phyloP scores from a whole-genome alignment of 2,797 vertebrate species.

The Cyclura pinguis region DNA sequence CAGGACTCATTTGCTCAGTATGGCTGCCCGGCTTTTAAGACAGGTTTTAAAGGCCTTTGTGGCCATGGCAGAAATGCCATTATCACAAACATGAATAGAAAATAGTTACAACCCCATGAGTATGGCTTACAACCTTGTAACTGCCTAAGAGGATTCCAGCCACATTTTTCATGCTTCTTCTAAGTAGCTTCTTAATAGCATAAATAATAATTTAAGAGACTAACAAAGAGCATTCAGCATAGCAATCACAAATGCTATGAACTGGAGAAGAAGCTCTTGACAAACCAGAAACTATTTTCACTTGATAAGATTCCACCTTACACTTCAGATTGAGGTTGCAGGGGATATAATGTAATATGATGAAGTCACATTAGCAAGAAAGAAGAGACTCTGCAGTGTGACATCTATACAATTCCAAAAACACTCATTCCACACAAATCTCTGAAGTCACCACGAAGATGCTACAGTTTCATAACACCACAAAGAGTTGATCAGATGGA shows the following conservation, averaged over 20 bases:
- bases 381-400: neutral
- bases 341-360: neutral
- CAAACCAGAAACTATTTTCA: constrained; percentile 12
- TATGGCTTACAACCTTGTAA: too few species aligned
- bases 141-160: too few species aligned
- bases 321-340: neutral
- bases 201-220: neutral
- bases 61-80: too few species aligned
- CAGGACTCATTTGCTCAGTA: too few species aligned
- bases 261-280: neutral
- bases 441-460: neutral
- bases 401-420: neutral
- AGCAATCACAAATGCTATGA: neutral
- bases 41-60: too few species aligned
- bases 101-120: too few species aligned
- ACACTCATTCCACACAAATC: neutral
- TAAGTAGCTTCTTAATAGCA: neutral
- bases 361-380: constrained; percentile 8
- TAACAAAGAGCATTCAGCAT: neutral
- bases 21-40: too few species aligned
- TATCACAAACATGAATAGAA: too few species aligned
- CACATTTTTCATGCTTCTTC: neutral
- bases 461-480: neutral
- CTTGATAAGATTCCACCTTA: neutral
- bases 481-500: neutral